A percentile compares a stretch with the other conserved stretches of the same genome.
Evolutionary conservation across 2,888 invertebrate species (phyloP).

Genomic region (Plemyria rubiginata): DNA sequence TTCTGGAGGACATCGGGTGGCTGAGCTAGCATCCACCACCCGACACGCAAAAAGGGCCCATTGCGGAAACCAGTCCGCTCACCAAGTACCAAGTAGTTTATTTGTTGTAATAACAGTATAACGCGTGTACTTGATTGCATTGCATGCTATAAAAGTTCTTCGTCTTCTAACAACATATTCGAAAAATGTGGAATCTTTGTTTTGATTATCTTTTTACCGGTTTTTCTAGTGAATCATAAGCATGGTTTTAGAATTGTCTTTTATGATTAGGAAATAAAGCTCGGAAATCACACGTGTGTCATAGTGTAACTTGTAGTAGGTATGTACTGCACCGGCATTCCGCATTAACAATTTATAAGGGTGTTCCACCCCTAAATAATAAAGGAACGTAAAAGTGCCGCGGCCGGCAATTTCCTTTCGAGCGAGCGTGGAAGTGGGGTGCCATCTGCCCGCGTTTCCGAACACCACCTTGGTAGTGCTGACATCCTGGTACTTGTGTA

Average conservation of each 20-base stretch:
- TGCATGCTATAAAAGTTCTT: no score
- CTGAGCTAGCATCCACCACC: no score
- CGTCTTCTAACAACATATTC: no score
- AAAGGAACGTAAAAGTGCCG: constrained; percentile 57
- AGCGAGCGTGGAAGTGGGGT: constrained; percentile 45
- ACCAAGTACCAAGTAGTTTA: no score
- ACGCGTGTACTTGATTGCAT: no score
- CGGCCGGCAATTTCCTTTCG: constrained; percentile 66
- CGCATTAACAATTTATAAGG: constrained; percentile 63
- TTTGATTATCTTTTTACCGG: background rate
- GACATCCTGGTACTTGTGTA: constrained; percentile 44
- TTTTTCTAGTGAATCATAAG: no score
- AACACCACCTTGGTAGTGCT: constrained; percentile 49
- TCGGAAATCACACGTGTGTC: no score
- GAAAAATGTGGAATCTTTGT: background rate
- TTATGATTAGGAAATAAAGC: no score
- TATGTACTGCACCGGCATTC: constrained; percentile 47
- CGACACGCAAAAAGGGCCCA: no score
- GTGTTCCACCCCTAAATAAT: constrained; percentile 72
- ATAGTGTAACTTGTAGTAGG: constrained; percentile 8
- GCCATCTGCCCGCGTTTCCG: constrained; percentile 57
- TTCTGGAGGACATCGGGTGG: no score
- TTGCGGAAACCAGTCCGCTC: no score
- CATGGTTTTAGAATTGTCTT: background rate
- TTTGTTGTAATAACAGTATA: no score